Evolutionary conservation across 2,797 vertebrate species (phyloP), one percentile per base, ranked within the genome.

Genomic region (Masticophis lateralis): DNA sequence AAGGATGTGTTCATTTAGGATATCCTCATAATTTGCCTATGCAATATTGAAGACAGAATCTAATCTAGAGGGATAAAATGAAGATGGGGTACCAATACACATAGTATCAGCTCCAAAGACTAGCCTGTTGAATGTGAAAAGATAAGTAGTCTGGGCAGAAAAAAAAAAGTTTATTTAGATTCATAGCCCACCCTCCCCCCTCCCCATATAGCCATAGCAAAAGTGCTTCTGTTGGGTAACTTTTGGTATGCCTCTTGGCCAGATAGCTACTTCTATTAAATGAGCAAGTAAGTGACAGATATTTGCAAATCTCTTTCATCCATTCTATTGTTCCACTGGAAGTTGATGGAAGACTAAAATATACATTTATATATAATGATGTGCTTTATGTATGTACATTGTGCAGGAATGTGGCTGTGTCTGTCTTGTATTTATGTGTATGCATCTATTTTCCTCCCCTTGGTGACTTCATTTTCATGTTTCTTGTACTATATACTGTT

Each of bases 391-490:
- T 47, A 56, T n/a, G 13, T n/a, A 66, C 28, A 7, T 9, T 0
- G 0, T 16, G 11, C 57, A 86, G 0, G n/a, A 83, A 79, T 43
- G 1, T 37, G 8, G 16, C 16, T 37, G 32, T 74, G 32, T 43
- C 32, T 74, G 16, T 37, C 32, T 20, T 74, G 32, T 43, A 37
- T 56, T 13, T n/a, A 0, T 0, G 32, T 27, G 1, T 59, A 4
- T 7, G 7, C 32, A 20, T 43, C 66, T 51, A 27, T 51, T 47
- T 32, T 51, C 57, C 0, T 86, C 56, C 22, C 74, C 22, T 20
- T 51, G 47, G 91, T 86, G 25, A 22, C 9, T 13, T 59, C 59
- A 27, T 13, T 27, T 61, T 57, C 60, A 74, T 74, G 8, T 47
- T 56, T 83, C 22, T 7, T 3, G 60, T 74, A 5, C 2, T 74